Percentiles rank a stretch among this genome's conserved stretches.
These are phyloP conservation scores for Orbicella faveolata DNA, from an alignment of 64 coral and sea anemone genomes.

Conservation along the genomic window DNA sequence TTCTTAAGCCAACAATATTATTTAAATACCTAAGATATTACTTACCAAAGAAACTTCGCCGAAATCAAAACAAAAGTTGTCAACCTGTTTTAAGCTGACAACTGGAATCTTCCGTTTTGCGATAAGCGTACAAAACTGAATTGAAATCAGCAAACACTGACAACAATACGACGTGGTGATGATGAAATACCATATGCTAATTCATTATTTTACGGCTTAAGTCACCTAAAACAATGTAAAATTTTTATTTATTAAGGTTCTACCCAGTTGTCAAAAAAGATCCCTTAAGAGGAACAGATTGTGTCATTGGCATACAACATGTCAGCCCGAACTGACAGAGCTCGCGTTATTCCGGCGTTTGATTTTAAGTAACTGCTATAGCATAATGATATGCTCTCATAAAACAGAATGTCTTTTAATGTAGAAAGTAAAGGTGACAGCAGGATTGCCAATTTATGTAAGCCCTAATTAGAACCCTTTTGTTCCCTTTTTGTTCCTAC, in stretches of 20 bases:
- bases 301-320: background rate
- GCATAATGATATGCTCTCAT: slow-evolving; percentile 5
- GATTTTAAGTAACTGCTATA: background rate
- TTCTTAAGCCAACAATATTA: too few relatives aligned
- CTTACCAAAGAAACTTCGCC: background rate
- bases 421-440: background rate
- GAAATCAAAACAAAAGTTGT: background rate
- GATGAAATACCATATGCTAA: slow-evolving; percentile 36
- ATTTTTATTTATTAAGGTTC: slow-evolving; percentile 9
- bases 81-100: background rate
- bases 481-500: background rate
- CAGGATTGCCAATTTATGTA: slow-evolving; percentile 9
- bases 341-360: background rate
- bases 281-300: background rate
- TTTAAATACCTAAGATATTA: background rate
- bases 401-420: background rate
- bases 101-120: background rate
- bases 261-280: background rate
- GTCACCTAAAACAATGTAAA: background rate
- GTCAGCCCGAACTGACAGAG: background rate
- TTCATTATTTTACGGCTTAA: background rate
- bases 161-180: background rate
- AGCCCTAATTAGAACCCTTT: slow-evolving; percentile 11
- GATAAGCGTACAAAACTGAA: background rate
- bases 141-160: background rate